Conservation (phyloP, 2,797 vertebrate species). For the Enteromius fasciolatus region DNA sequence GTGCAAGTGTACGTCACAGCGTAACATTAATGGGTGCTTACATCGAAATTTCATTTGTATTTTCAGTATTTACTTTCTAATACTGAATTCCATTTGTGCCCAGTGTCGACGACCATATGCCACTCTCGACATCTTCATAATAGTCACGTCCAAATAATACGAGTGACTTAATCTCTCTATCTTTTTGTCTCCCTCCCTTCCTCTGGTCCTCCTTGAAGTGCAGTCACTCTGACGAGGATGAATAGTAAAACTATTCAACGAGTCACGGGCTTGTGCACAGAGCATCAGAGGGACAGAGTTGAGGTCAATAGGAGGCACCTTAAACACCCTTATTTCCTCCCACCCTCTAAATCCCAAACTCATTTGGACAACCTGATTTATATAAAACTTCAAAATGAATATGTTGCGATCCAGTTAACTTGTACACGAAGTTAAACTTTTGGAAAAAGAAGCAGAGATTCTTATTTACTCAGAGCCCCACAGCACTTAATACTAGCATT, state of each 20-base stretch:
- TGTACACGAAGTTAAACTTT: neutral
- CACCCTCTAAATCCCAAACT: conserved; percentile 15
- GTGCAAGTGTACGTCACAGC: neutral
- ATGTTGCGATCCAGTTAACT: neutral
- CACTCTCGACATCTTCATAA: conserved; percentile 1
- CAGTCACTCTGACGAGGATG: conserved; percentile 40
- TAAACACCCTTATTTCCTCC: conserved; percentile 53
- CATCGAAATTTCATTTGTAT: neutral
- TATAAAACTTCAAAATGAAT: neutral
- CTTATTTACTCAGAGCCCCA: conserved; percentile 5
- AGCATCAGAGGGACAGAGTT: conserved; percentile 43
- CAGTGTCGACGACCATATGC: neutral
- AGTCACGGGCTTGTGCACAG: conserved; percentile 48
- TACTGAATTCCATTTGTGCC: neutral
- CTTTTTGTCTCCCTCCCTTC: conserved; percentile 2
- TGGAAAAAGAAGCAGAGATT: neutral
- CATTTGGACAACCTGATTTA: conserved; percentile 19
- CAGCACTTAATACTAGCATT: conserved; percentile 26
- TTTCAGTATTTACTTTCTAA: neutral
- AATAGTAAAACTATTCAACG: conserved; percentile 47
- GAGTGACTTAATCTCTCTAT: conserved; percentile 41
- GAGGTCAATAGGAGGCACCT: conserved; percentile 51
- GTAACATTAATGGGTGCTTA: neutral
- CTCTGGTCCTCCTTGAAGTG: conserved; percentile 37
- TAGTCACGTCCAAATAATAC: conserved; percentile 3